Evolutionary conservation across 2,797 vertebrate genomes (phyloP).

Genomic region (Epinephelus awoara): DNA sequence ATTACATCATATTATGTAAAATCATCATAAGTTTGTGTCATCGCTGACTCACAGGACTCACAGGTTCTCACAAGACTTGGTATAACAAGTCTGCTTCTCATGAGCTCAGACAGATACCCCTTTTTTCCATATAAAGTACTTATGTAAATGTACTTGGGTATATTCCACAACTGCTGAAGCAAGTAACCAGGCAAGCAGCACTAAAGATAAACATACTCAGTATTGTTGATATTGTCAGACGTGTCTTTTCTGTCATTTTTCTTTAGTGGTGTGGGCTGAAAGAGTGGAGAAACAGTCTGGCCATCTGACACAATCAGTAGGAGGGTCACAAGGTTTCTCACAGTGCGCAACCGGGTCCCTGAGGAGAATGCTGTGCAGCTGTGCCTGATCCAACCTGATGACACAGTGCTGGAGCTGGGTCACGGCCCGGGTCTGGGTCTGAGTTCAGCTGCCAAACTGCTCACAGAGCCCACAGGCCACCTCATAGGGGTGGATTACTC

Average conservation of each 20-base stretch:
- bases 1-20: too few relatives aligned
- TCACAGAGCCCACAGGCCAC: conserved; percentile 74
- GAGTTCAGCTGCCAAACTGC: conserved; percentile 68
- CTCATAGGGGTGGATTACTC: conserved; percentile 86
- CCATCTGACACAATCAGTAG: conserved; percentile 71
- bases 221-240: neutral
- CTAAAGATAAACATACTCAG: too few relatives aligned
- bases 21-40: too few relatives aligned
- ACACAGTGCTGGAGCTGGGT: conserved; percentile 84
- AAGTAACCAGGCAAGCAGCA: too few relatives aligned
- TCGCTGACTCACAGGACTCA: too few relatives aligned
- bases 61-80: too few relatives aligned
- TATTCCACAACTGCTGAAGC: too few relatives aligned
- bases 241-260: conserved; percentile 9
- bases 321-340: conserved; percentile 73
- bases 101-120: too few relatives aligned
- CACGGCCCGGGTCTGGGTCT: conserved; percentile 83
- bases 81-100: too few relatives aligned
- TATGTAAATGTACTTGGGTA: too few relatives aligned
- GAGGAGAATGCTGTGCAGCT: conserved; percentile 80
- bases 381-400: conserved; percentile 73
- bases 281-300: conserved; percentile 75
- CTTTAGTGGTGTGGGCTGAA: conserved; percentile 66
- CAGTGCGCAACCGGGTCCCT: conserved; percentile 60
- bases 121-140: too few relatives aligned